Percentiles rank a stretch among this genome's conserved stretches.
phyloP scores from a whole-genome alignment of 2,797 vertebrate genomes.

The Anisognathus igniventris region DNA sequence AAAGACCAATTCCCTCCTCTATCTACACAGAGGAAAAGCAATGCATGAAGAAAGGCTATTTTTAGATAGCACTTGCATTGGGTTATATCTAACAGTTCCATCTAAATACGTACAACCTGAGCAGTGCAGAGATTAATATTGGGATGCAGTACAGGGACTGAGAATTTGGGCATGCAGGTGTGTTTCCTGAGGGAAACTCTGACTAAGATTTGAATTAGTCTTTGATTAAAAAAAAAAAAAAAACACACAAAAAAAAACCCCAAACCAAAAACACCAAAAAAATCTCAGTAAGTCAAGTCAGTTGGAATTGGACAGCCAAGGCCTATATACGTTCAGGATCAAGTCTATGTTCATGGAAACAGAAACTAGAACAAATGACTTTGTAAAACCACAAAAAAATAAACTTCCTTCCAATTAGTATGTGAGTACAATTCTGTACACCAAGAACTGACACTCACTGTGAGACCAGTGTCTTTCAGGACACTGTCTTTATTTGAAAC shows the following conservation, averaged over 20 bases:
- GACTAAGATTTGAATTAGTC: neutral
- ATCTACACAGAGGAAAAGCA: neutral
- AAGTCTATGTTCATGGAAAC: accelerated
- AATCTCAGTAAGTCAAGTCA: neutral
- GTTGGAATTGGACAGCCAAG: neutral
- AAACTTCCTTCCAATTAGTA: neutral
- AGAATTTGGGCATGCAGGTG: neutral
- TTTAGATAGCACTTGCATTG: neutral
- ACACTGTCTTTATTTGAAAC: neutral
- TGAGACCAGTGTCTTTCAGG: neutral
- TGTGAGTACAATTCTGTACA: neutral
- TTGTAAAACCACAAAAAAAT: neutral
- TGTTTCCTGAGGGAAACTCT: neutral
- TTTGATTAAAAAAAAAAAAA: neutral
- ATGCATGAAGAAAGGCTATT: neutral
- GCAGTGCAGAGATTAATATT: neutral
- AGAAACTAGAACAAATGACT: neutral
- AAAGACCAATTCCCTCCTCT: neutral
- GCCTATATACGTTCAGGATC: accelerated
- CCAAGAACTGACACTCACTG: neutral
- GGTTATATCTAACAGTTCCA: neutral
- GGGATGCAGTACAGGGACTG: neutral
- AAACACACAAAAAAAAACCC: neutral
- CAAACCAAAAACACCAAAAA: neutral
- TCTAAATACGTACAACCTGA: neutral